A percentile compares a stretch with the other conserved stretches of the same genome.
phyloP scores from a whole-genome alignment of 2,113 vertebrate genomes.

The Paraplagusia blochii region DNA sequence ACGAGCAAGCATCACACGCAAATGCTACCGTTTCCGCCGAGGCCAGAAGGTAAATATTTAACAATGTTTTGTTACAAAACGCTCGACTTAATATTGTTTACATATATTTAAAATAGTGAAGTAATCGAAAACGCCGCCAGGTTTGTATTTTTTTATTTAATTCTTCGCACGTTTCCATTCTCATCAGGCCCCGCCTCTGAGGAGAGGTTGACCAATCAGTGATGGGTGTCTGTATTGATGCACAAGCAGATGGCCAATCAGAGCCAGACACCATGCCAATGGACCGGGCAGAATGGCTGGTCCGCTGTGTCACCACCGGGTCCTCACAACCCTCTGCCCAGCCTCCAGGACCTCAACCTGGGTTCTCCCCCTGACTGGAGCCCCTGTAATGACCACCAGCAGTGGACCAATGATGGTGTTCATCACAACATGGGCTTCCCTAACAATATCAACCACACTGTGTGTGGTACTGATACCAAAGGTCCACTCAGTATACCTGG shows the following conservation, averaged over 20 bases:
- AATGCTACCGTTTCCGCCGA: constrained; percentile 3
- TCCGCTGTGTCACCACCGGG: constrained; percentile 24
- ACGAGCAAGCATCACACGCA: background rate
- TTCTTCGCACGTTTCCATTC: constrained; percentile 1
- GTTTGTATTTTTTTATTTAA: too few relatives aligned
- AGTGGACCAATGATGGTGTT: constrained; percentile 5
- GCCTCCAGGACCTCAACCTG: constrained; percentile 41
- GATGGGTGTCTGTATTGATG: constrained; percentile 56
- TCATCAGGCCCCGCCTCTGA: constrained; percentile 4
- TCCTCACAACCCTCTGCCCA: constrained; percentile 29
- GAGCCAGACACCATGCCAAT: constrained; percentile 39
- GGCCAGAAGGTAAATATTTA: constrained; percentile 27
- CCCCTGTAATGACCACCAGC: constrained; percentile 1
- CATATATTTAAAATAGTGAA: background rate
- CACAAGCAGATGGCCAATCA: constrained; percentile 57
- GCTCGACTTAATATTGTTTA: too few relatives aligned
- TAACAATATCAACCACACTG: background rate
- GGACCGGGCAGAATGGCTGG: constrained; percentile 57
- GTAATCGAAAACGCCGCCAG: too few relatives aligned
- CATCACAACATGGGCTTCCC: background rate
- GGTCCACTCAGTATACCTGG: constrained; percentile 5
- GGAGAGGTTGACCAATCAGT: constrained; percentile 9
- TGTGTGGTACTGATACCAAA: background rate
- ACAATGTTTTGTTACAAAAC: background rate
- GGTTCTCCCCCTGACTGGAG: constrained; percentile 25